Conservation (phyloP, 2,113 vertebrate genomes). For the Calypte anna region DNA sequence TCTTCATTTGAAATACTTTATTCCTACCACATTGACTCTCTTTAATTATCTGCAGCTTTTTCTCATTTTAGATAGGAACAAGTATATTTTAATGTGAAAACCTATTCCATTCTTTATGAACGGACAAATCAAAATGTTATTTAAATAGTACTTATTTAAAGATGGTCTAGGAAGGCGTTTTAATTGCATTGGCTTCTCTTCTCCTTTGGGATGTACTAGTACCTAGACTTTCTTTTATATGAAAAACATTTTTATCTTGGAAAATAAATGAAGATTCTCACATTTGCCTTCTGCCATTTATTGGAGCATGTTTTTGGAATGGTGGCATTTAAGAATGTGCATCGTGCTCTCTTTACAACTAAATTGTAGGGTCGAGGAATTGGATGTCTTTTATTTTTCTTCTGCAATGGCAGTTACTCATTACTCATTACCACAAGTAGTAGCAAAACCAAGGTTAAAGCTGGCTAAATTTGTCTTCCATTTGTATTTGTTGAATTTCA, state of each 20-base stretch:
- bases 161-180: neutral
- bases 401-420: neutral
- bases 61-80: neutral
- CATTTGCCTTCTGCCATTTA: neutral
- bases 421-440: neutral
- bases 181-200: neutral
- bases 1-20: neutral
- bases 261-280: neutral
- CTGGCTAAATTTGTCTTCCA: neutral
- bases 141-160: neutral
- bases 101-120: neutral
- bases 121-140: neutral
- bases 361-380: neutral
- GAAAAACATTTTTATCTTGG: neutral
- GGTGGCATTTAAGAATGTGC: neutral
- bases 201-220: neutral
- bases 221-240: neutral
- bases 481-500: neutral
- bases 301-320: neutral
- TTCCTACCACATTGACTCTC: neutral
- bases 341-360: neutral
- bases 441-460: neutral
- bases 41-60: neutral
- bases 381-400: neutral
- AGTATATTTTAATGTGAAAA: neutral